A percentile compares a stretch with the other conserved stretches of the same genome.
Conservation (phyloP, 2,888 invertebrate species). For the Ennomos fuscantarius region DNA sequence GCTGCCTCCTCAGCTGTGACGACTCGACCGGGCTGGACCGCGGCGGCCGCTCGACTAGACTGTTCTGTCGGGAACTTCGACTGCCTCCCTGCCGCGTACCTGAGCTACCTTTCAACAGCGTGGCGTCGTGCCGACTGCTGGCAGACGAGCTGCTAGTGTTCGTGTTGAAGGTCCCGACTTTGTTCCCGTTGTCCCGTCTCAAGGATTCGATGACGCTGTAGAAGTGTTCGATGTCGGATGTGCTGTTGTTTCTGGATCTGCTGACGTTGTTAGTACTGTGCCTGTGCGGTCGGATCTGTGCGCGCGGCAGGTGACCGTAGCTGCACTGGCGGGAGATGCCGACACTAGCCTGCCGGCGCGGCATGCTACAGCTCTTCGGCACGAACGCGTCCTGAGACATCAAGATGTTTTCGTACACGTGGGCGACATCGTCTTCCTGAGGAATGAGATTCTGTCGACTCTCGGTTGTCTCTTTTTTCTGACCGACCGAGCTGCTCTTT, state of each 20-base stretch:
- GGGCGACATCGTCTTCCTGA: conserved; percentile 72
- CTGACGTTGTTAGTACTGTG: conserved; percentile 68
- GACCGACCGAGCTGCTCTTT: conserved; percentile 79
- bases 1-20: conserved; percentile 62
- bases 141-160: conserved; percentile 70
- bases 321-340: conserved; percentile 73
- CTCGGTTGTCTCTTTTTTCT: conserved; percentile 75
- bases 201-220: conserved; percentile 74
- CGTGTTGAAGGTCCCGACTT: conserved; percentile 52
- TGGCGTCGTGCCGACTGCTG: conserved; percentile 57
- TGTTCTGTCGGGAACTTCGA: conserved; percentile 64
- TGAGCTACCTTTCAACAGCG: conserved; percentile 45
- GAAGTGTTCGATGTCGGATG: conserved; percentile 70
- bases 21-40: conserved; percentile 55
- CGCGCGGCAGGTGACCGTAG: conserved; percentile 71
- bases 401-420: conserved; percentile 78
- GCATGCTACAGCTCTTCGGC: conserved; percentile 79
- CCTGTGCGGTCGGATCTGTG: conserved; percentile 66
- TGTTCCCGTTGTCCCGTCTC: conserved; percentile 52
- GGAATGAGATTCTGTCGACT: conserved; percentile 78
- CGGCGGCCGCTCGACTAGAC: conserved; percentile 63
- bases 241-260: conserved; percentile 61
- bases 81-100: conserved; percentile 41
- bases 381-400: conserved; percentile 64
- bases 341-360: conserved; percentile 67